These are phyloP conservation scores for Mamestra configurata DNA, from an alignment of 1,140 invertebrate genomes.

Conservation along the genomic window DNA sequence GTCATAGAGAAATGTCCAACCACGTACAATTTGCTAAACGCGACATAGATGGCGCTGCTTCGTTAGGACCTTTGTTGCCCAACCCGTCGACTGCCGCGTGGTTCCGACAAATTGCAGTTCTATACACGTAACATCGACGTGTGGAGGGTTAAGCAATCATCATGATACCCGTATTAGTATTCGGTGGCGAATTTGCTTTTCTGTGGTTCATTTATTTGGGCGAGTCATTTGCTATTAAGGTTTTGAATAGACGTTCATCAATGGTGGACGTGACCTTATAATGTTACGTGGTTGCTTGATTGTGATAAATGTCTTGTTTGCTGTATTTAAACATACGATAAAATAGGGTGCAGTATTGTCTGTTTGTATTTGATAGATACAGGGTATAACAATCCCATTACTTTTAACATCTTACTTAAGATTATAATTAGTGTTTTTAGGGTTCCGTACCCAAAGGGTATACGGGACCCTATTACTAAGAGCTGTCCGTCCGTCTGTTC, in stretches of 20 bases:
- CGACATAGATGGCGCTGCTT: constrained; percentile 26
- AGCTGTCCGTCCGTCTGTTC: too few species aligned
- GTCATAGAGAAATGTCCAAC: constrained; percentile 2
- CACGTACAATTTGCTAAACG: neutral
- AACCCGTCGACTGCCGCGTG: neutral
- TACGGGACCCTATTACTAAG: too few species aligned
- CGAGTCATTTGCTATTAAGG: neutral
- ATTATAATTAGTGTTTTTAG: too few species aligned
- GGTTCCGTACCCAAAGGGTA: too few species aligned
- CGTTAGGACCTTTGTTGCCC: constrained; percentile 30
- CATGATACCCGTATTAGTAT: constrained; percentile 19
- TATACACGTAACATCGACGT: constrained; percentile 23
- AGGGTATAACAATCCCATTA: too few species aligned
- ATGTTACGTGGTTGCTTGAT: neutral
- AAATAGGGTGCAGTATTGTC: too few species aligned
- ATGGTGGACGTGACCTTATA: neutral
- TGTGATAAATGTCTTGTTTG: too few species aligned
- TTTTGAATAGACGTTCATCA: neutral
- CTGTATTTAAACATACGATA: too few species aligned
- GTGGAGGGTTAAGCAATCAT: constrained; percentile 31
- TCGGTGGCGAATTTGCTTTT: neutral
- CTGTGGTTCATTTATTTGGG: neutral
- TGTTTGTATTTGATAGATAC: too few species aligned
- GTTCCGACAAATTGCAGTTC: constrained; percentile 32
- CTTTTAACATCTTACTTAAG: too few species aligned